Percentiles rank a stretch among this genome's conserved stretches.
These are phyloP conservation scores for Melieria crassipennis DNA, from an alignment of 2,888 invertebrate genomes.

Conservation along the genomic window DNA sequence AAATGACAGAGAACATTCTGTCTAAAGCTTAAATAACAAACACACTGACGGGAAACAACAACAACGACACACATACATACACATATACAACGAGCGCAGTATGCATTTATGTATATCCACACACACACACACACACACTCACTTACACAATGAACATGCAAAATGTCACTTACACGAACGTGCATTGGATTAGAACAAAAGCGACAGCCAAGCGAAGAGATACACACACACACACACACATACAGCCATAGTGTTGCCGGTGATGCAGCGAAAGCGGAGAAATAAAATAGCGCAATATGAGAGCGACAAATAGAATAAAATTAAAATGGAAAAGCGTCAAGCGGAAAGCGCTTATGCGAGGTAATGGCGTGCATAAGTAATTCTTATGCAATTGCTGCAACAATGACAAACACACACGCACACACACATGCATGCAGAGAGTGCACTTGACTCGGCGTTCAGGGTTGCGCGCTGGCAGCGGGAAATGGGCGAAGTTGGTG, in stretches of 20 bases:
- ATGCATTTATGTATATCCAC: not conserved
- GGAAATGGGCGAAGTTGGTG: no score
- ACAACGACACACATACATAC: no score
- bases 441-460: no score
- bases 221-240: no score
- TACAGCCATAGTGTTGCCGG: no score
- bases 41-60: conserved; percentile 1
- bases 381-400: conserved; percentile 36
- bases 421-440: not conserved
- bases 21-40: conserved; percentile 21
- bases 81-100: not conserved
- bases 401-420: conserved; percentile 2
- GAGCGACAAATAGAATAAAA: no score
- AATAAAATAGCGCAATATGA: no score
- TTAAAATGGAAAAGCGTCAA: conserved; percentile 4
- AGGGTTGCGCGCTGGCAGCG: no score
- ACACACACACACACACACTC: not conserved
- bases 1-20: conserved; percentile 10
- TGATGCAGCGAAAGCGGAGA: no score
- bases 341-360: conserved; percentile 44
- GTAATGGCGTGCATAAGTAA: conserved; percentile 50
- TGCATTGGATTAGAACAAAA: no score
- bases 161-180: not conserved
- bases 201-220: no score
- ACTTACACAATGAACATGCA: not conserved